Percentiles rank a stretch among this genome's conserved stretches.
These are phyloP conservation scores for Alentia gelatinosa DNA, from an alignment of 2,888 invertebrate genomes.

Conservation along the genomic window DNA sequence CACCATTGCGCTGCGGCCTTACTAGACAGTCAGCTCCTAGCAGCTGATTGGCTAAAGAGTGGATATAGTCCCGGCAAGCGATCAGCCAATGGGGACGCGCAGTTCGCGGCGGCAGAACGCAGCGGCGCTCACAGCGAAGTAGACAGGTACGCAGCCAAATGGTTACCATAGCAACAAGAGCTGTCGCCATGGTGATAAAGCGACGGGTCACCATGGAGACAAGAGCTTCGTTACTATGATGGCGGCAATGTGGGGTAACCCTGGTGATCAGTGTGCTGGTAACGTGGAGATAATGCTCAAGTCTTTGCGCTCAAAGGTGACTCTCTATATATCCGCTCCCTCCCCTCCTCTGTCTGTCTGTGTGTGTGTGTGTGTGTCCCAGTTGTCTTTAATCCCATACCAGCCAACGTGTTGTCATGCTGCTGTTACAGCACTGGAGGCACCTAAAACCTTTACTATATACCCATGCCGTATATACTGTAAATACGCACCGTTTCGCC, in stretches of 20 bases:
- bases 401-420: too few relatives aligned
- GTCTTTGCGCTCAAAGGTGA: too few relatives aligned
- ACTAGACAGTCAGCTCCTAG: constrained; percentile 48
- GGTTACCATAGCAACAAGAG: not conserved
- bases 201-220: not conserved
- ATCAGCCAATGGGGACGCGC: constrained; percentile 29
- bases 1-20: constrained; percentile 57
- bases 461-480: too few relatives aligned
- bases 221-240: not conserved
- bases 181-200: not conserved
- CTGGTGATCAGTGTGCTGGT: not conserved
- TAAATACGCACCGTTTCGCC: too few relatives aligned
- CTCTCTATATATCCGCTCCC: not conserved
- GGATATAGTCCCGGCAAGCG: constrained; percentile 60
- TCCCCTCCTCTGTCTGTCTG: too few relatives aligned
- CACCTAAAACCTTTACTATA: too few relatives aligned
- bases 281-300: not conserved
- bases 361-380: too few relatives aligned
- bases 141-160: constrained; percentile 17
- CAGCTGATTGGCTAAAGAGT: constrained; percentile 50
- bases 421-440: too few relatives aligned
- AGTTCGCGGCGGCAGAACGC: constrained; percentile 32
- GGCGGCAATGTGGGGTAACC: not conserved
- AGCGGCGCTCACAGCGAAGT: constrained; percentile 12
- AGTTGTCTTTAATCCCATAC: too few relatives aligned